Evolutionary conservation across 2,797 vertebrate genomes (phyloP).

Genomic region (Anas capensis): DNA sequence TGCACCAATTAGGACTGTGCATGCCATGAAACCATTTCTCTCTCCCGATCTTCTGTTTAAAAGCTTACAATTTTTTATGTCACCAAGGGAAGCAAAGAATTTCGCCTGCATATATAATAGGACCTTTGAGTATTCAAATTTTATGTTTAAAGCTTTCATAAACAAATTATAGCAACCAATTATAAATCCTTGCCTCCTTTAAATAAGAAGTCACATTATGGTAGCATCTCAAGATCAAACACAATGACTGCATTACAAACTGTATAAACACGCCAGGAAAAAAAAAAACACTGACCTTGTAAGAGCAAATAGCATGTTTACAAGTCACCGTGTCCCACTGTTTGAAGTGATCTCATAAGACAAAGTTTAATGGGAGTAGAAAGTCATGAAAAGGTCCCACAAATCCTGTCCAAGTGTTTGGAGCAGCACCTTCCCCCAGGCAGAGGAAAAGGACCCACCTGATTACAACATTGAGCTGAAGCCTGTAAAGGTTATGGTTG

Average conservation of each 20-base stretch:
- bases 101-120: neutral
- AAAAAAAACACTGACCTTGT: neutral
- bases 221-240: neutral
- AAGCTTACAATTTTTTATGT: neutral
- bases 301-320: neutral
- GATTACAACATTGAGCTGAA: neutral
- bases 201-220: neutral
- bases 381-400: neutral
- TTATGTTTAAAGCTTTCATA: neutral
- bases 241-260: neutral
- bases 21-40: neutral
- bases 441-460: neutral
- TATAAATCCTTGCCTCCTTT: slow-evolving; percentile 7
- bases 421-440: neutral
- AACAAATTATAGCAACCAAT: slow-evolving; percentile 16
- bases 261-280: neutral
- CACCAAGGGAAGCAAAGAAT: neutral
- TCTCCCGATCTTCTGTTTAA: neutral
- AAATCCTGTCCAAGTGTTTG: neutral
- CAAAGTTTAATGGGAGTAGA: neutral
- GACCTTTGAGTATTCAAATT: slow-evolving; percentile 14
- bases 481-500: rapidly evolving
- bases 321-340: neutral
- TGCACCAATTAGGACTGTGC: neutral
- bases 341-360: neutral